Percentiles rank a stretch among this genome's conserved stretches.
Conservation (phyloP, 2,888 invertebrate genomes). For the Andrena camellia region DNA sequence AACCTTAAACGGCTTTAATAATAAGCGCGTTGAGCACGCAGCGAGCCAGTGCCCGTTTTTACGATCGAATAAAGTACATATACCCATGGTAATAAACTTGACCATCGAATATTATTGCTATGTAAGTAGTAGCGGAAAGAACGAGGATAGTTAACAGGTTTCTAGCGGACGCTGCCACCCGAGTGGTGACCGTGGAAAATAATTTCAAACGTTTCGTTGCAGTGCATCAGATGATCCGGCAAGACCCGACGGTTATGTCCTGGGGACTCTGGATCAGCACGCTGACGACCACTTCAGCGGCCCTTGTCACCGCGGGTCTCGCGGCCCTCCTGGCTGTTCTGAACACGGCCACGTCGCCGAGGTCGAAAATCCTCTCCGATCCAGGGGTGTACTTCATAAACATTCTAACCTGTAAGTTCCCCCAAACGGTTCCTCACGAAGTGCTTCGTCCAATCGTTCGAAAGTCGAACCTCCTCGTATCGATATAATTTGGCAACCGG, state of each 20-base stretch:
- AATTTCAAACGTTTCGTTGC: conserved; percentile 73
- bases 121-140: background rate
- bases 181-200: background rate
- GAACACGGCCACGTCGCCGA: conserved; percentile 92
- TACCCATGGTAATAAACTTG: background rate
- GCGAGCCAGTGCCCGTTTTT: background rate
- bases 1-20: background rate
- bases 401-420: conserved; percentile 89
- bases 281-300: conserved; percentile 89
- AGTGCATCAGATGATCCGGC: conserved; percentile 88
- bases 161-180: background rate
- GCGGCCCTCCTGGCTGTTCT: conserved; percentile 92
- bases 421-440: background rate
- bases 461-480: too few relatives aligned
- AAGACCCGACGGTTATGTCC: conserved; percentile 88
- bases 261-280: conserved; percentile 92
- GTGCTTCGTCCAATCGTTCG: too few relatives aligned
- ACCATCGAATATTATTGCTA: conserved; percentile 8
- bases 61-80: background rate
- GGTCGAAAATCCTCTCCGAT: conserved; percentile 89
- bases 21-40: background rate
- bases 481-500: too few relatives aligned
- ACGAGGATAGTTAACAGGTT: background rate
- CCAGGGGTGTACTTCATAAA: conserved; percentile 93
- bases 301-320: conserved; percentile 89